Percentiles rank a stretch among this genome's conserved stretches.
These are phyloP conservation scores for Caretta caretta DNA, from an alignment of 2,113 vertebrate genomes.

Conservation along the genomic window DNA sequence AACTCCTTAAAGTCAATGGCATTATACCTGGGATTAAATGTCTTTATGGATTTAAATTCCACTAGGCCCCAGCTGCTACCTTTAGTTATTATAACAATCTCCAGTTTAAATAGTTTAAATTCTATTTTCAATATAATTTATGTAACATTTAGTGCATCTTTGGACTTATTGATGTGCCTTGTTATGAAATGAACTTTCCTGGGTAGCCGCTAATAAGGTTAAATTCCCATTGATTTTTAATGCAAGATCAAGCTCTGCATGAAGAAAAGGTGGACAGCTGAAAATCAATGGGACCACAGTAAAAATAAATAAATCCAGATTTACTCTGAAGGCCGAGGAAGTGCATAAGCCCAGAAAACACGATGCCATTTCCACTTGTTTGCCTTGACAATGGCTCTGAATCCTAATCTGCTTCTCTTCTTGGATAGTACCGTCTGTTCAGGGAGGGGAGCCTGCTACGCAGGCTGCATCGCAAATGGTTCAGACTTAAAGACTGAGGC, in stretches of 20 bases:
- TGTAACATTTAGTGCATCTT: neutral
- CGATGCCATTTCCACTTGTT: neutral
- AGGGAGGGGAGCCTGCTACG: rapidly evolving
- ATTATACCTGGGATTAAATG: neutral
- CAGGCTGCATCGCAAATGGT: rapidly evolving
- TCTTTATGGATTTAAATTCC: neutral
- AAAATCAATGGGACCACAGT: neutral
- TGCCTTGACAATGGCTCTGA: neutral
- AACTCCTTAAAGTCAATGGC: neutral
- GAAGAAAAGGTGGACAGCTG: neutral
- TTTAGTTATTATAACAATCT: neutral
- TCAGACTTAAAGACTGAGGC: neutral
- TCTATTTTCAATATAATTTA: neutral
- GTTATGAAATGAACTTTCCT: neutral
- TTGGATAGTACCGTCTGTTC: rapidly evolving
- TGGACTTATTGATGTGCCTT: neutral
- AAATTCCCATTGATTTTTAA: neutral
- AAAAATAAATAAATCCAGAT: neutral
- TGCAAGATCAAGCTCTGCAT: neutral
- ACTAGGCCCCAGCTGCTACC: neutral
- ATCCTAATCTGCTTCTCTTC: neutral
- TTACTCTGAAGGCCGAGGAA: neutral
- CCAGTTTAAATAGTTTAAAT: neutral
- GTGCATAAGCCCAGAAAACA: neutral
- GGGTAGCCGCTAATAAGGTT: neutral